Conservation (phyloP, 2,888 invertebrate species). For the Capitulum mitella region DNA sequence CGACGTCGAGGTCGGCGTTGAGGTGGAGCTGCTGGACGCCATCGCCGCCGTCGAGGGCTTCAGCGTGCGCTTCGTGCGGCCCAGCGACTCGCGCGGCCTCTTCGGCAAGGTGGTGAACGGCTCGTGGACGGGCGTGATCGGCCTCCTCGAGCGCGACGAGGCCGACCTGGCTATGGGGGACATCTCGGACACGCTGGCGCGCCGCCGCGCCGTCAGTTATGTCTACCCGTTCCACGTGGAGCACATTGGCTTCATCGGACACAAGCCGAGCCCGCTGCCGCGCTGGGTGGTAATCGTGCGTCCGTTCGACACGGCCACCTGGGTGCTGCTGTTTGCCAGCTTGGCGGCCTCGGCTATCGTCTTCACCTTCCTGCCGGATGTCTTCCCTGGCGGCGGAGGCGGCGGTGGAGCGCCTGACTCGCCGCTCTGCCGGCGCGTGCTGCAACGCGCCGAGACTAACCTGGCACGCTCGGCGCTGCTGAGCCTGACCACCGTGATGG, state of each 20-base stretch:
- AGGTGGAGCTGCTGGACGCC: neutral
- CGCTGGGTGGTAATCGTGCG: constrained; percentile 14
- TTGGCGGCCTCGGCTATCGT: neutral
- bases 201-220: constrained; percentile 28
- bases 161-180: constrained; percentile 30
- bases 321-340: neutral
- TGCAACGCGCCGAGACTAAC: neutral
- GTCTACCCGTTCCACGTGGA: constrained; percentile 26
- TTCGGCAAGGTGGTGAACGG: constrained; percentile 11
- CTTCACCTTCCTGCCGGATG: neutral
- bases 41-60: neutral
- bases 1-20: neutral
- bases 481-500: neutral
- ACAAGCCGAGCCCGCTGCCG: constrained; percentile 13
- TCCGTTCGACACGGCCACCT: neutral
- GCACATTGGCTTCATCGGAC: neutral
- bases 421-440: neutral
- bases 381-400: neutral
- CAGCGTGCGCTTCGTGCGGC: neutral
- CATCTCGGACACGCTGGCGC: constrained; percentile 26
- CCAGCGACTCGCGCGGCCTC: neutral
- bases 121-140: constrained; percentile 27
- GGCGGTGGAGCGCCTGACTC: neutral
- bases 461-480: neutral
- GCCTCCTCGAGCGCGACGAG: constrained; percentile 28